phyloP scores from a whole-genome alignment of 2,113 vertebrate genomes.

The Aptenodytes patagonicus region DNA sequence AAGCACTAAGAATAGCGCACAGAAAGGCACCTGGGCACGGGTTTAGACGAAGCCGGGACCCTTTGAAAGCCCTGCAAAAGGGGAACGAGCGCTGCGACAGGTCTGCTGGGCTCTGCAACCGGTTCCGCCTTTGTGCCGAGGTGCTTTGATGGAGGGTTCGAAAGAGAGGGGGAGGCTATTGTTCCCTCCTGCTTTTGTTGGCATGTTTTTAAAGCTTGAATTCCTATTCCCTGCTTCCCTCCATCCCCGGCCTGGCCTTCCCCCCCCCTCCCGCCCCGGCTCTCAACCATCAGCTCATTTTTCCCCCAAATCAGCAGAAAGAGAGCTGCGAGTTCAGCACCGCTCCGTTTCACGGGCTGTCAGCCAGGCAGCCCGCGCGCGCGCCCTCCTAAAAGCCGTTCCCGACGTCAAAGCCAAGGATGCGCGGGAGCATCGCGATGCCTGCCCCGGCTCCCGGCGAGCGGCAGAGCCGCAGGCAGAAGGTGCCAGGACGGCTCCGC shows the following conservation, averaged over 20 bases:
- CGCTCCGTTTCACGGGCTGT: background rate
- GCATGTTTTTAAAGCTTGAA: background rate
- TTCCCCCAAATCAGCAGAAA: background rate
- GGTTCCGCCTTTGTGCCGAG: background rate
- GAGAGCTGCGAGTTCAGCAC: background rate
- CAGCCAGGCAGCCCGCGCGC: background rate
- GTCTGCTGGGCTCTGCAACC: background rate
- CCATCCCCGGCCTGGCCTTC: background rate
- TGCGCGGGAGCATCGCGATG: fast-evolving
- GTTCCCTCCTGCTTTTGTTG: background rate
- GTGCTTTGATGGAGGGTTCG: background rate
- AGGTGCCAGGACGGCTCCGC: background rate
- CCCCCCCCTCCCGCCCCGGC: fast-evolving
- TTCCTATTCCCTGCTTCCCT: background rate
- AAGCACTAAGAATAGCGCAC: fast-evolving
- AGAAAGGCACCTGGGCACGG: fast-evolving
- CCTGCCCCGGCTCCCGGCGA: background rate
- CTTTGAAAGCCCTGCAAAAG: background rate
- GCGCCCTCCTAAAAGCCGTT: background rate
- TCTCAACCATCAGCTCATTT: background rate
- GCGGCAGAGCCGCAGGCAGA: background rate
- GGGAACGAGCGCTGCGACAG: fast-evolving
- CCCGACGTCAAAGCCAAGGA: background rate
- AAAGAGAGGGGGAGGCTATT: background rate
- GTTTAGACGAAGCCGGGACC: fast-evolving